Evolutionary conservation across 2,888 invertebrate genomes (phyloP).

Genomic region (Ellobium chinense): DNA sequence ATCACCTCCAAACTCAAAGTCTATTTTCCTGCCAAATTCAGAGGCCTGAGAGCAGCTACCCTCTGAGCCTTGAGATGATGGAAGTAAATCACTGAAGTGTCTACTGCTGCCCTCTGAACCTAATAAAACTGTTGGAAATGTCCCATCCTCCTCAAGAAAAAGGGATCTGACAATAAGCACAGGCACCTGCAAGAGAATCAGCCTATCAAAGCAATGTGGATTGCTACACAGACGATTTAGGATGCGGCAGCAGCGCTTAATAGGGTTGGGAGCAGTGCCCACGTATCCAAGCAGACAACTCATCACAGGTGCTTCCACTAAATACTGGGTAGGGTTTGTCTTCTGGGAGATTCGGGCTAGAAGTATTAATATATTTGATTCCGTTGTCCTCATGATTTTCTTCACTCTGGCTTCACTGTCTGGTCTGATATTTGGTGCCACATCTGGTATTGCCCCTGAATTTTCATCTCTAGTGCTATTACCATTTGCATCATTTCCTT

Average conservation of each 20-base stretch:
- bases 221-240: slow-evolving; percentile 67
- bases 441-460: neutral
- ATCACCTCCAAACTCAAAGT: slow-evolving; percentile 46
- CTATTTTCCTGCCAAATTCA: slow-evolving; percentile 34
- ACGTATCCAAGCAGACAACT: slow-evolving; percentile 67
- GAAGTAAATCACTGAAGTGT: neutral
- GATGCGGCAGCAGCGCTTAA: slow-evolving; percentile 62
- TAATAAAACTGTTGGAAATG: slow-evolving; percentile 13
- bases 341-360: slow-evolving; percentile 71
- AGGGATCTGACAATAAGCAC: slow-evolving; percentile 48
- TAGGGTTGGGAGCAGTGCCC: slow-evolving; percentile 55
- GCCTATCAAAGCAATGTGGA: slow-evolving; percentile 65
- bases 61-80: slow-evolving; percentile 29
- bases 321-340: slow-evolving; percentile 60
- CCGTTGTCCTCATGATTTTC: slow-evolving; percentile 48
- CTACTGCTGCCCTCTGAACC: neutral
- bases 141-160: slow-evolving; percentile 24
- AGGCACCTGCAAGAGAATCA: slow-evolving; percentile 62
- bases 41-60: slow-evolving; percentile 31
- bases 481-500: neutral
- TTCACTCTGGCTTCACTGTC: slow-evolving; percentile 4
- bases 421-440: neutral
- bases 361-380: slow-evolving; percentile 67
- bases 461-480: neutral
- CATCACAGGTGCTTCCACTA: slow-evolving; percentile 59